Evolutionary conservation across 2,113 vertebrate species (phyloP).

Genomic region (Thamnaconus septentrionalis): DNA sequence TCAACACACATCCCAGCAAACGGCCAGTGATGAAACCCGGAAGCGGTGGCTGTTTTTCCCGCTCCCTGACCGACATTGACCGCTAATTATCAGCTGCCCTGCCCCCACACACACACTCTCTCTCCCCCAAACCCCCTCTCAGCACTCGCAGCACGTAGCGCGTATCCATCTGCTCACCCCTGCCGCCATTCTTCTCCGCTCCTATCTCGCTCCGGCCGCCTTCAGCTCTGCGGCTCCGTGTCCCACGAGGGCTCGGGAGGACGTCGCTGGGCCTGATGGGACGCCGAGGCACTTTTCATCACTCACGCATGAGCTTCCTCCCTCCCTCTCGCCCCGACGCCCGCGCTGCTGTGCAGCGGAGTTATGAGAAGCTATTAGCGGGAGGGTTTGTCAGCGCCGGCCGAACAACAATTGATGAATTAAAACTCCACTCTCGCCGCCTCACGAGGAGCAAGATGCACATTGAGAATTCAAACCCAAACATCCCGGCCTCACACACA

Average conservation of each 20-base stretch:
- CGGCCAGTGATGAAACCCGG: conserved; percentile 38
- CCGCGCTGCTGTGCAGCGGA: conserved; percentile 41
- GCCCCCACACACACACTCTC: conserved; percentile 4
- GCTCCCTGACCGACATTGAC: conserved; percentile 69
- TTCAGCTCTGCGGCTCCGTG: conserved; percentile 43
- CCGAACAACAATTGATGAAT: too few relatives aligned
- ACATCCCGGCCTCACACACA: too few relatives aligned
- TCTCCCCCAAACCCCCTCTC: conserved; percentile 14
- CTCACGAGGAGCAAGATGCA: too few relatives aligned
- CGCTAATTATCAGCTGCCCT: conserved; percentile 65
- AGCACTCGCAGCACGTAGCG: conserved; percentile 59
- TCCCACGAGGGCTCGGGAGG: conserved; percentile 62
- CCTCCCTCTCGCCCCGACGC: conserved; percentile 42
- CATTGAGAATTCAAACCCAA: too few relatives aligned
- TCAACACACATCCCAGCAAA: conserved; percentile 17
- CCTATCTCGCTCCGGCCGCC: conserved; percentile 40
- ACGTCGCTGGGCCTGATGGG: conserved; percentile 51
- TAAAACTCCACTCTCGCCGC: too few relatives aligned
- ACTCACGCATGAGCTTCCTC: conserved; percentile 70
- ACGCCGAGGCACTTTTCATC: conserved; percentile 65
- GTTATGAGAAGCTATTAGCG: conserved; percentile 73
- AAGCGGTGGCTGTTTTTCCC: conserved; percentile 14
- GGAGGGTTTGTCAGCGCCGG: conserved; percentile 38
- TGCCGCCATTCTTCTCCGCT: not conserved
- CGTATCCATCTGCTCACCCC: conserved; percentile 46